Conservation (phyloP, 2,113 vertebrate species). For the Uria lomvia region DNA sequence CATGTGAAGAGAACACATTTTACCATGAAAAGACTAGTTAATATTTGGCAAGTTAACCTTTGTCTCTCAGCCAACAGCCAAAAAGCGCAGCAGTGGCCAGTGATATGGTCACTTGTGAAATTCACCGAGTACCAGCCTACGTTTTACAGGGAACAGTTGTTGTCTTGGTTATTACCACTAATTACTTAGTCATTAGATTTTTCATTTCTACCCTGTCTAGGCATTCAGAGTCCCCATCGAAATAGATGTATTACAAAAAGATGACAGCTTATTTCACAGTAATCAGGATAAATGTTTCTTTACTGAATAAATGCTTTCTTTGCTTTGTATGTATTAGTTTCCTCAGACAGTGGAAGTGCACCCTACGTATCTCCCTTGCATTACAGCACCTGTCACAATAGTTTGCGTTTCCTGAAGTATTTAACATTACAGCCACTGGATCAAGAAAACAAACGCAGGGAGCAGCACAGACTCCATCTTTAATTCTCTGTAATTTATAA, state of each 20-base stretch:
- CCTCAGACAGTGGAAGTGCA: not conserved
- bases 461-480: not conserved
- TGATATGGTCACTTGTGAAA: not conserved
- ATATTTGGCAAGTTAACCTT: not conserved
- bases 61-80: not conserved
- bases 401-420: not conserved
- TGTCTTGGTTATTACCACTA: not conserved
- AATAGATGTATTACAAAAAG: not conserved
- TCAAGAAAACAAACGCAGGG: not conserved
- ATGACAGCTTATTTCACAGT: not conserved
- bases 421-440: not conserved
- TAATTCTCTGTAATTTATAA: slow-evolving; percentile 14
- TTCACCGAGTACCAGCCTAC: not conserved
- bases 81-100: not conserved
- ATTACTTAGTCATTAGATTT: not conserved
- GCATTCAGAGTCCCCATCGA: rapidly evolving
- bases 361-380: not conserved
- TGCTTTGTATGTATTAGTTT: not conserved
- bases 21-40: not conserved
- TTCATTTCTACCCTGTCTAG: not conserved
- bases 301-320: not conserved
- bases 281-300: not conserved
- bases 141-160: not conserved
- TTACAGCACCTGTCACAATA: not conserved
- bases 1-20: not conserved